A percentile compares a stretch with the other conserved stretches of the same genome.
Evolutionary conservation across 2,888 invertebrate species (phyloP).

Genomic region (Gnatocerus cornutus): DNA sequence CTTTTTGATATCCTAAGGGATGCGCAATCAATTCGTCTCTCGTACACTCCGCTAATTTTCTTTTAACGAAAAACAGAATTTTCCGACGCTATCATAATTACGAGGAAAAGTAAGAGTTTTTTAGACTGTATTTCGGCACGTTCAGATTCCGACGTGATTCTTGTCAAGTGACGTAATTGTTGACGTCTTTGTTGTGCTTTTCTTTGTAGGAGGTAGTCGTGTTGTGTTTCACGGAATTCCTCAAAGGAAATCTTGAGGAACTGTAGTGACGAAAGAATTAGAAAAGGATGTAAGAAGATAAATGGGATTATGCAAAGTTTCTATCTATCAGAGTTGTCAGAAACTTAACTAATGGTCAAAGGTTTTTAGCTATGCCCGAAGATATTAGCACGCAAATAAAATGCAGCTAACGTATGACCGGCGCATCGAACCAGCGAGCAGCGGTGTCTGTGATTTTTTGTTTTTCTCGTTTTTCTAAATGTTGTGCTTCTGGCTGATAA

Average conservation of each 20-base stretch:
- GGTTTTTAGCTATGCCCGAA: too few species aligned
- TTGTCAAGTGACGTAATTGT: not conserved
- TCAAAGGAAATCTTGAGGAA: not conserved
- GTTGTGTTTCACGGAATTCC: not conserved
- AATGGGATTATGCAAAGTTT: not conserved
- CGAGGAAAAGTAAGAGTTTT: not conserved
- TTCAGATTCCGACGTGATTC: not conserved
- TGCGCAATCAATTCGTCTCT: slow-evolving; percentile 36
- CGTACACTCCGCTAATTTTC: slow-evolving; percentile 13
- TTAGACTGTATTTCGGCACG: not conserved
- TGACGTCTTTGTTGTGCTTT: slow-evolving; percentile 4
- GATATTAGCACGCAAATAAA: too few species aligned
- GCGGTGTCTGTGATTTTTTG: too few species aligned
- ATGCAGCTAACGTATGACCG: too few species aligned
- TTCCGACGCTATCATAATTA: slow-evolving; percentile 13
- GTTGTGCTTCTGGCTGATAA: too few species aligned
- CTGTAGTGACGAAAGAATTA: not conserved
- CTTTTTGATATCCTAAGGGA: slow-evolving; percentile 24
- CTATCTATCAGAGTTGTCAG: too few species aligned
- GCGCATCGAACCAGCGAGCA: too few species aligned
- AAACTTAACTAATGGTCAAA: too few species aligned
- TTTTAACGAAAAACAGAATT: slow-evolving; percentile 15
- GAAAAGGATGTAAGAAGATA: not conserved
- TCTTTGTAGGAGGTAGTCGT: not conserved
- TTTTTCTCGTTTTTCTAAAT: too few species aligned